Percentiles rank a stretch among this genome's conserved stretches.
Evolutionary conservation across 2,113 vertebrate genomes (phyloP).

Genomic region (Cnemophilus loriae): DNA sequence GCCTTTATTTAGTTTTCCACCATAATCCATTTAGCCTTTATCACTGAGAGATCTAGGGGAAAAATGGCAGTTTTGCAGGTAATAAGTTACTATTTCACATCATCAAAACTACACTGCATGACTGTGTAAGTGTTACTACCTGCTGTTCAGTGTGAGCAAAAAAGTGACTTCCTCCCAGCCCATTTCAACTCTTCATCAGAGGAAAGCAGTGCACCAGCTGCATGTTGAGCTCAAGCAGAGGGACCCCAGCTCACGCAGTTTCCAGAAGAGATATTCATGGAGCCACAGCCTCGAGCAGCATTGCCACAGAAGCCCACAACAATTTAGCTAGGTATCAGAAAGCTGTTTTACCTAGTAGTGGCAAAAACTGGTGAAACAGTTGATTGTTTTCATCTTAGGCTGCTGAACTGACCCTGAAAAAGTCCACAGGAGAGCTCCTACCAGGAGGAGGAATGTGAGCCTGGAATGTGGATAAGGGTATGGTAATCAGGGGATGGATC

Average conservation of each 20-base stretch:
- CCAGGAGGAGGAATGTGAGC: background rate
- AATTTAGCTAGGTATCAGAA: background rate
- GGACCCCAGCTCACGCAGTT: background rate
- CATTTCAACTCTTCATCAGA: background rate
- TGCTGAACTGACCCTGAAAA: background rate
- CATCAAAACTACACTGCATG: background rate
- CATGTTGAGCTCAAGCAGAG: background rate
- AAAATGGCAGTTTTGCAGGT: background rate
- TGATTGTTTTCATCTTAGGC: background rate
- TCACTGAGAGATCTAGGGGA: background rate
- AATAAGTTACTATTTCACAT: background rate
- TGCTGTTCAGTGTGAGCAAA: background rate
- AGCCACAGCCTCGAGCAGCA: accelerated
- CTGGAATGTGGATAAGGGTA: background rate
- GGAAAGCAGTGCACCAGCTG: background rate
- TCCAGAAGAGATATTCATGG: background rate
- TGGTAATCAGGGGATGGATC: background rate
- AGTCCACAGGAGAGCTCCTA: background rate
- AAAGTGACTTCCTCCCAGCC: background rate
- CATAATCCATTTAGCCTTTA: background rate
- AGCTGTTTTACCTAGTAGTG: background rate
- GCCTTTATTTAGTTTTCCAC: background rate
- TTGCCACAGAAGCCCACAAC: background rate
- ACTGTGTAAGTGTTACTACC: background rate
- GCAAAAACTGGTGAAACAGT: background rate